Evolutionary conservation across 2,888 invertebrate genomes (phyloP), one percentile per base, ranked within the genome.

Genomic region (Fragum fragum): DNA sequence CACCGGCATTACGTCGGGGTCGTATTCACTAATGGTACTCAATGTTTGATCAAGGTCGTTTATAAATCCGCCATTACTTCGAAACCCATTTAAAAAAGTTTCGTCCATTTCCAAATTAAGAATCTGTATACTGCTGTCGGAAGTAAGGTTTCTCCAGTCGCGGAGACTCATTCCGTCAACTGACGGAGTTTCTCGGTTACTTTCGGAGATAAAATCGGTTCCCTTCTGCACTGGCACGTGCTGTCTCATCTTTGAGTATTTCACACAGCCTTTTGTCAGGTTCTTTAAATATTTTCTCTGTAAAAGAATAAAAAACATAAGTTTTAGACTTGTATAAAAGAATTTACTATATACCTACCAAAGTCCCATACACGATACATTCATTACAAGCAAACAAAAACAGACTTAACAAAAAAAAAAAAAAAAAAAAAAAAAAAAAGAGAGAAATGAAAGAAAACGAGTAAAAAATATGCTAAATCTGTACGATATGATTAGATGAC

Each of bases 111-210:
- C 80, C 7, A 80, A 59, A 29, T 70, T 70, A 16, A 79, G n/a
- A 32, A 81, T 81, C 36, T 81, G 81, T 36, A 81, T 77, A 28
- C 81, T 81, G 32, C 52, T 73, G 57, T 81, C 76, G 1, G 42
- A 36, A 14, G 81, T 77, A 2, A 81, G 74, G 18, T 71, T 68
- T 53, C 71, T 26, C 81, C 81, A 81, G 36, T 71, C 71, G 16
- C 66, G 26, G 23, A 42, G 9, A 21, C 42, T 36, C 16, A 11
- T 26, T 53, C 72, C 23, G 39, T 66, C 23, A 5, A 66, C 39
- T 42, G 66, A 66, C 42, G 66, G 66, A 66, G 42, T n/a, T 42
- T 42, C 39, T 36, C 66, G 66, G 36, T 16, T 26, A 11, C 23
- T 42, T 5, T 42, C 66, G 42, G 66, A 42, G 16, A 42, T 36